Conservation (phyloP, 2,888 invertebrate species). For the Pantelozetes paolii region DNA sequence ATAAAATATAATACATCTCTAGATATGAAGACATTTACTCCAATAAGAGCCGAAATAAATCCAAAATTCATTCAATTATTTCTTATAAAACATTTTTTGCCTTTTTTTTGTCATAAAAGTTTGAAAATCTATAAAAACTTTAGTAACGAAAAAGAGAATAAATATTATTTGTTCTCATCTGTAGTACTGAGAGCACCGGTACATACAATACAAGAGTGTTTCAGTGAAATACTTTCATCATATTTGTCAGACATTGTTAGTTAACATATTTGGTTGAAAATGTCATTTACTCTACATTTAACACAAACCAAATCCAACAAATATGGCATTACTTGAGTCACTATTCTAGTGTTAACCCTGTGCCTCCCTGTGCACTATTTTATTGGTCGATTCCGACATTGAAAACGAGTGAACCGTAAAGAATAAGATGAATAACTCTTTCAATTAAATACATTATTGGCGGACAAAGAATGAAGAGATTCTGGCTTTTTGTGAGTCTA, state of each 20-base stretch:
- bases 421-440: background rate
- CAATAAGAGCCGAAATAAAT: too few species aligned
- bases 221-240: too few species aligned
- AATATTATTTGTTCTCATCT: too few species aligned
- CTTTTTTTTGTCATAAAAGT: too few species aligned
- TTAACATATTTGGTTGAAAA: background rate
- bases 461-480: background rate
- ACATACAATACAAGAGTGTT: too few species aligned
- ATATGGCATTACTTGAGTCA: background rate
- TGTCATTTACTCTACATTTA: background rate
- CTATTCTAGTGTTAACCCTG: background rate
- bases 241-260: too few species aligned
- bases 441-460: conserved; percentile 6
- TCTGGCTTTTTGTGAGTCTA: background rate
- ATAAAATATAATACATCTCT: background rate
- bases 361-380: background rate
- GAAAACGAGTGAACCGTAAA: background rate
- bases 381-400: conserved; percentile 1
- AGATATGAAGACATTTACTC: too few species aligned
- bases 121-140: too few species aligned
- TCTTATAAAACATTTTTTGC: too few species aligned
- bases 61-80: too few species aligned
- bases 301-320: conserved; percentile 1
- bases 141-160: too few species aligned
- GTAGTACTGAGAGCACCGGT: too few species aligned